Percentiles rank a stretch among this genome's conserved stretches.
These are phyloP conservation scores for Sigmodon hispidus DNA, from an alignment of 2,113 vertebrate genomes.

Conservation along the genomic window DNA sequence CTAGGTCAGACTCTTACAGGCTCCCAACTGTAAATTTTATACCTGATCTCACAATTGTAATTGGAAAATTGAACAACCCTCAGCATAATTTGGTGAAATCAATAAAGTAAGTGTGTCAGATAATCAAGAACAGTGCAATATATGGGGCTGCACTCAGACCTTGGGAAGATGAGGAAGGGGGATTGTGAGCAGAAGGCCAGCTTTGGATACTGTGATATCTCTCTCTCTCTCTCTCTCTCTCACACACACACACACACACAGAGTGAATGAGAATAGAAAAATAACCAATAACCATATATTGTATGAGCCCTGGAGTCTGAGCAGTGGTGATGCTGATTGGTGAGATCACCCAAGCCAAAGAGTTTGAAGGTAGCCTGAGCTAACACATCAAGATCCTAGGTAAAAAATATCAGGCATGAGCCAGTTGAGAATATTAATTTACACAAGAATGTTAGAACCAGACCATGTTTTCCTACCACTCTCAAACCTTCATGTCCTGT, in stretches of 20 bases:
- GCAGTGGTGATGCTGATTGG: not conserved
- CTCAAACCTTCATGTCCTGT: not conserved
- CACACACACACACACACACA: not conserved
- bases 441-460: not conserved
- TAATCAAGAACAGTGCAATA: not conserved
- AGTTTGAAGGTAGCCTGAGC: not conserved
- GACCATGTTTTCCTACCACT: not conserved
- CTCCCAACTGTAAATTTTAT: not conserved
- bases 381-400: not conserved
- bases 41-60: not conserved
- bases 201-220: not conserved
- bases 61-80: not conserved
- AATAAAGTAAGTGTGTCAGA: constrained; percentile 12
- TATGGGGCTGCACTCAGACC: not conserved
- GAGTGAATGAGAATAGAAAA: no score
- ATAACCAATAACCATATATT: not conserved
- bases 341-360: not conserved
- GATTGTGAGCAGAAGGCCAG: not conserved
- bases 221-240: no score
- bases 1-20: no score
- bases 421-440: not conserved
- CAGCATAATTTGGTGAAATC: not conserved
- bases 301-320: not conserved
- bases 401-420: not conserved
- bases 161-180: not conserved